phyloP scores from a whole-genome alignment of 2,888 invertebrate species.

The Philopedon plagiatum region DNA sequence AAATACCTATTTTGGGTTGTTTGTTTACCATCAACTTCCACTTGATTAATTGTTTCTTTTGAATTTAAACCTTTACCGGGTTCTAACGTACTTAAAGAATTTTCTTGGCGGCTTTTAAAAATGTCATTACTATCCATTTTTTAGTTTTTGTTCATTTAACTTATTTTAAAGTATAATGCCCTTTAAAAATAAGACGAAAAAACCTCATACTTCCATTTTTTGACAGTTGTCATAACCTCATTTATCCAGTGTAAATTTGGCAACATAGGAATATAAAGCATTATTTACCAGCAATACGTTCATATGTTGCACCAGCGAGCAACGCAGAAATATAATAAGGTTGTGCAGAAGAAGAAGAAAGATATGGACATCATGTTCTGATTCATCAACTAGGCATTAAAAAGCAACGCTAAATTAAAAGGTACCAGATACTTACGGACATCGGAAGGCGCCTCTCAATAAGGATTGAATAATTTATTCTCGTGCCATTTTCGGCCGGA shows the following conservation, averaged over 20 bases:
- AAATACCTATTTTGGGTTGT: conserved; percentile 9
- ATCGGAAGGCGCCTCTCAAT: too few species aligned
- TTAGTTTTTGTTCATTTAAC: background rate
- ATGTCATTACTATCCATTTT: background rate
- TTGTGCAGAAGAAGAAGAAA: too few species aligned
- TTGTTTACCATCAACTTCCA: background rate
- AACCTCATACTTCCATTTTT: background rate
- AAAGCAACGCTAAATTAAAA: too few species aligned
- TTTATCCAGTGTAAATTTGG: background rate
- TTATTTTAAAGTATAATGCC: background rate
- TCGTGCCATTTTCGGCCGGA: too few species aligned
- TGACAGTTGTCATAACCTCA: conserved; percentile 1
- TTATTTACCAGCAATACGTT: background rate
- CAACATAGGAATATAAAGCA: background rate
- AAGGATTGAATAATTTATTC: too few species aligned
- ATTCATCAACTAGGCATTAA: too few species aligned
- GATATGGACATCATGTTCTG: too few species aligned
- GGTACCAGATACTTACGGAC: too few species aligned
- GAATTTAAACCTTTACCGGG: background rate
- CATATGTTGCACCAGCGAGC: too few species aligned
- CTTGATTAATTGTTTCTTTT: background rate
- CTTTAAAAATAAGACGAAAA: too few species aligned
- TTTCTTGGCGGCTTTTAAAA: background rate
- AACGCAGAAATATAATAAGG: too few species aligned
- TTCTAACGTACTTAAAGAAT: too few species aligned